A percentile compares a stretch with the other conserved stretches of the same genome.
These are phyloP conservation scores for Chorisops tibialis DNA, from an alignment of 2,888 invertebrate species.

Conservation along the genomic window DNA sequence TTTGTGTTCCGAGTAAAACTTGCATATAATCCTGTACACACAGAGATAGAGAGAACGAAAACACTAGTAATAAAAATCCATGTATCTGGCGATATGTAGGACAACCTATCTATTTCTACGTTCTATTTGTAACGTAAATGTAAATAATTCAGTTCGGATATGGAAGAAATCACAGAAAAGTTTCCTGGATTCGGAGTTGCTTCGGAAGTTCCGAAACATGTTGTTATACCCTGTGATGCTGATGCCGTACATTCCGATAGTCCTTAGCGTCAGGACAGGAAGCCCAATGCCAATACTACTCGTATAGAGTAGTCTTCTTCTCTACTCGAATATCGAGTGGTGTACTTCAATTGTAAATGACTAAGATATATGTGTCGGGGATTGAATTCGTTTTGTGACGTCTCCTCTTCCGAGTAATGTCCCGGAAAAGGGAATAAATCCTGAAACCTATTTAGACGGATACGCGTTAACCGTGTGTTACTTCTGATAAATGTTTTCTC, in stretches of 20 bases:
- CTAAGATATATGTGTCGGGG: constrained; percentile 28
- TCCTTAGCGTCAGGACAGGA: too few species aligned
- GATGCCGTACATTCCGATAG: too few species aligned
- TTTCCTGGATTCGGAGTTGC: not conserved
- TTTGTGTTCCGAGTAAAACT: too few species aligned
- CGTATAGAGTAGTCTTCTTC: constrained; percentile 15
- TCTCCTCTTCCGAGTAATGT: not conserved
- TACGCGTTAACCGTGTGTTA: constrained; percentile 18
- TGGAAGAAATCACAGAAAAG: constrained; percentile 20
- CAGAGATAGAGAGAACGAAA: too few species aligned
- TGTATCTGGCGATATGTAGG: too few species aligned
- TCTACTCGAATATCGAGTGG: not conserved
- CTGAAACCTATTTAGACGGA: constrained; percentile 15
- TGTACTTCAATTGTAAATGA: constrained; percentile 25
- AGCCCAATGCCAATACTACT: constrained; percentile 5
- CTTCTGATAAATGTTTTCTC: constrained; percentile 25
- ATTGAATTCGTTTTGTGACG: constrained; percentile 10
- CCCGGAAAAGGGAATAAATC: constrained; percentile 21
- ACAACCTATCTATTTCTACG: too few species aligned
- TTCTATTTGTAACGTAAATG: not conserved
- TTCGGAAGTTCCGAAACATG: too few species aligned
- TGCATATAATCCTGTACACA: too few species aligned
- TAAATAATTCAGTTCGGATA: constrained; percentile 20
- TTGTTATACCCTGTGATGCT: too few species aligned
- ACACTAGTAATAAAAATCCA: too few species aligned